Evolutionary conservation across 2,797 vertebrate species (phyloP), one percentile per base, ranked within the genome.

Genomic region (Spea hammondii): DNA sequence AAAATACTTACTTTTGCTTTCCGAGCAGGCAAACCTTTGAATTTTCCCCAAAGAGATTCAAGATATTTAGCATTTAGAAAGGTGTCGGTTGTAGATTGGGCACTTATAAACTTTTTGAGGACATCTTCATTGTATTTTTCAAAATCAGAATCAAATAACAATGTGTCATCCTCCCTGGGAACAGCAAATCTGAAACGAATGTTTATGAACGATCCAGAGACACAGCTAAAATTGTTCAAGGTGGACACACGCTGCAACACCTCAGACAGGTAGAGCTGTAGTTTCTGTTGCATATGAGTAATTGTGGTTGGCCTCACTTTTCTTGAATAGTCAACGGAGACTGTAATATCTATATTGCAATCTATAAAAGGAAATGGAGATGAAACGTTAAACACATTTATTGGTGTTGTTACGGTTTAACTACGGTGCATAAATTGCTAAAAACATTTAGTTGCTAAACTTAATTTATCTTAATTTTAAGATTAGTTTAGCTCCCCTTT

Each of bases 311-410:
- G 77, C 4, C 53, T 77, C 1, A 1, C 9, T 5, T 2, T 81
- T 5, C 32, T 82, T 0, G 95, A 93, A 79, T 92, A 90, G 81
- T 96, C 95, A 32, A 97, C 90, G 62, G 92, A 95, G 76, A 97
- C 70, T 64, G 90, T 92, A 80, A 98, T 87, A 76, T 95, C 92
- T 10, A 95, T 75, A 46, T 12, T 68, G 72, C 96, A 97, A 48
- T 13, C 95, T 95, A 83, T 46, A 77, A 46, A 7, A 53, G 17
- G 1, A 48, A 74, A 73, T n/a, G 4, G 12, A 46, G 46, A 47
- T 17, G 32, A 32, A 32, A 32, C 2, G 32, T 32, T 32, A 2
- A 32, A 0, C 32, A 32, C 32, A 32, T 32, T 32, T 32, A 32
- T 32, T 32, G 32, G 32, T 32, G 32, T 32, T 32, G n/a, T n/a